phyloP scores from a whole-genome alignment of 2,888 invertebrate species.

The Cheilosia grossa region DNA sequence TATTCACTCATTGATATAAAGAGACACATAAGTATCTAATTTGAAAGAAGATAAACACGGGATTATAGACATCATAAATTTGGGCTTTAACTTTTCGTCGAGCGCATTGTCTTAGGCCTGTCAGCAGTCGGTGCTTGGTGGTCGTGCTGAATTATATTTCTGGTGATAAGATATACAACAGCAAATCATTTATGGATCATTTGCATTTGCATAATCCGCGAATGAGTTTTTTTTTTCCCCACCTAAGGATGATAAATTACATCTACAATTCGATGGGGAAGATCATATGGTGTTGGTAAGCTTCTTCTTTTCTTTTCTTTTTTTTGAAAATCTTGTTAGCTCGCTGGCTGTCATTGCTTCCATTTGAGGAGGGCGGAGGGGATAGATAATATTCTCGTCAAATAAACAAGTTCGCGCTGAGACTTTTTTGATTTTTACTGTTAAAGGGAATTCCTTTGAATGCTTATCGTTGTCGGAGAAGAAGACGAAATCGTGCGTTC shows the following conservation, averaged over 20 bases:
- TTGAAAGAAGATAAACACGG: constrained; percentile 42
- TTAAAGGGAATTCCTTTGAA: too few species aligned
- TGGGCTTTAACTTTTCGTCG: constrained; percentile 60
- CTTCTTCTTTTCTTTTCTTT: too few species aligned
- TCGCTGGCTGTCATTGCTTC: too few species aligned
- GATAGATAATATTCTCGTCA: too few species aligned
- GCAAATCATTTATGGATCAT: constrained; percentile 51
- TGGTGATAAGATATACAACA: constrained; percentile 26
- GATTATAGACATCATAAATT: constrained; percentile 68
- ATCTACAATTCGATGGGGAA: not conserved
- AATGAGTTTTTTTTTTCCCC: constrained; percentile 12
- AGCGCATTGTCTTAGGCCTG: constrained; percentile 31
- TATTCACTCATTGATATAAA: constrained; percentile 15
- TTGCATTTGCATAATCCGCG: constrained; percentile 64
- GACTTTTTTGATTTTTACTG: too few species aligned
- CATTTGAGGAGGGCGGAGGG: too few species aligned
- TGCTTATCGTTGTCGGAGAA: too few species aligned
- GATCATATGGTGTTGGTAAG: too few species aligned
- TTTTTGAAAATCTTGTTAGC: not conserved
- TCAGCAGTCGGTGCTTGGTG: not conserved
- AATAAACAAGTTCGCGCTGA: too few species aligned
- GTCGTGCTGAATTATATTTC: constrained; percentile 16
- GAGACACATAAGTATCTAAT: constrained; percentile 40
- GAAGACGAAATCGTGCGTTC: too few species aligned
- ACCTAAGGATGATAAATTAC: constrained; percentile 35